phyloP scores from a whole-genome alignment of 1,140 invertebrate genomes.

The Odontomachus brunneus region DNA sequence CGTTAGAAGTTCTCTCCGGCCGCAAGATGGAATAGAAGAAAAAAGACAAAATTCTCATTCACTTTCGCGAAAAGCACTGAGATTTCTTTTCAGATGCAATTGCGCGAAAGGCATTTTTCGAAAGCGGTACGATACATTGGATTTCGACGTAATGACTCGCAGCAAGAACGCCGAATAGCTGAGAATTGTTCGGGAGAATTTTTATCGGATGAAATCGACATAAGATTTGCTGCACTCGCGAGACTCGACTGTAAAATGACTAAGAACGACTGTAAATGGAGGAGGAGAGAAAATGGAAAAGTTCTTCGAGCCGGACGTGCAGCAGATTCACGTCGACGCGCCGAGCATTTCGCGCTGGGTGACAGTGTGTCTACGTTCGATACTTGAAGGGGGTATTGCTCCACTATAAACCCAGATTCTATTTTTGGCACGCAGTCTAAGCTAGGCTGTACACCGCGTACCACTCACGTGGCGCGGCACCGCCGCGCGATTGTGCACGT shows the following conservation, averaged over 20 bases:
- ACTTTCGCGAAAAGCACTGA: too few relatives aligned
- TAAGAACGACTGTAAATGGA: too few relatives aligned
- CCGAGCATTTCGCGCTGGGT: slow-evolving; percentile 1
- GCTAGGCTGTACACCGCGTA: slow-evolving; percentile 28
- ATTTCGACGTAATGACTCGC: too few relatives aligned
- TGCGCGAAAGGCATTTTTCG: background rate
- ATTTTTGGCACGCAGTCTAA: slow-evolving; percentile 63
- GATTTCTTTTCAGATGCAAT: background rate
- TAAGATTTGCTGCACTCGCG: too few relatives aligned
- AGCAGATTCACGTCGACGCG: background rate
- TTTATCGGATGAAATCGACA: too few relatives aligned
- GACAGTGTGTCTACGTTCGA: slow-evolving; percentile 56
- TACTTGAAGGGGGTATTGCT: slow-evolving; percentile 72
- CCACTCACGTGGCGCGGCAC: slow-evolving; percentile 28
- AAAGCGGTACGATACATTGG: too few relatives aligned
- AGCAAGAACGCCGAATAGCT: too few relatives aligned
- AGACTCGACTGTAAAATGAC: too few relatives aligned
- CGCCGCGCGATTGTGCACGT: slow-evolving; percentile 26
- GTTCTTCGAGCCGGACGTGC: background rate
- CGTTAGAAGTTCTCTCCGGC: background rate
- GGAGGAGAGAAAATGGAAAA: too few relatives aligned
- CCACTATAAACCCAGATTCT: slow-evolving; percentile 73
- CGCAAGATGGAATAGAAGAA: background rate
- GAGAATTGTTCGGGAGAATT: too few relatives aligned
- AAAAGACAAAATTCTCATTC: background rate